These are phyloP conservation scores for Amniataba percoides DNA, from an alignment of 2,797 vertebrate species.

Conservation along the genomic window DNA sequence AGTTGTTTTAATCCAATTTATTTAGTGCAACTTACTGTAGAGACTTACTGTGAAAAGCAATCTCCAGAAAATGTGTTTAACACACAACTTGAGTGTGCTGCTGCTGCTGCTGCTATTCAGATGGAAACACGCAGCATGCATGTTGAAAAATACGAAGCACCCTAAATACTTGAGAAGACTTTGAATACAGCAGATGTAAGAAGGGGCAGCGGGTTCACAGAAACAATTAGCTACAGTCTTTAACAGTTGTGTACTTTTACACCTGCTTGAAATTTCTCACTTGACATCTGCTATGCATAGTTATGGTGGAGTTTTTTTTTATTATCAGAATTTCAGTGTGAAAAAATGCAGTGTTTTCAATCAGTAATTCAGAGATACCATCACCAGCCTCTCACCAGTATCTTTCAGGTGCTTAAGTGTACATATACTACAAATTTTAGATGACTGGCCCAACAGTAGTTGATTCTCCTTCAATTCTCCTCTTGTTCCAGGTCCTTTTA, in stretches of 20 bases:
- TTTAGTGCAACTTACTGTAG: slow-evolving; percentile 27
- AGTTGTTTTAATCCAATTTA: slow-evolving; percentile 47
- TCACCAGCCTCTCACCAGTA: too few relatives aligned
- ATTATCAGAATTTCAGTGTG: slow-evolving; percentile 1
- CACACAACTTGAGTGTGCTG: slow-evolving; percentile 43
- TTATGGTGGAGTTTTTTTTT: neutral
- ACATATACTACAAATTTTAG: too few relatives aligned
- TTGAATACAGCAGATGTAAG: slow-evolving; percentile 30
- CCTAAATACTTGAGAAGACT: slow-evolving; percentile 28
- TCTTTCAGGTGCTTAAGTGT: too few relatives aligned
- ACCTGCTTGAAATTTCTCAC: slow-evolving; percentile 8
- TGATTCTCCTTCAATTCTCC: too few relatives aligned
- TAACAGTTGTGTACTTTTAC: slow-evolving; percentile 21
- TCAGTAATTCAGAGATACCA: slow-evolving; percentile 1
- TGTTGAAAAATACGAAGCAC: slow-evolving; percentile 21
- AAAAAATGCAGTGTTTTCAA: neutral
- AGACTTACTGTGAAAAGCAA: slow-evolving; percentile 51
- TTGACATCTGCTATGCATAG: slow-evolving; percentile 25
- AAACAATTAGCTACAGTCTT: slow-evolving; percentile 19
- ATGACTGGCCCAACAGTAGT: too few relatives aligned
- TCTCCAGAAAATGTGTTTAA: slow-evolving; percentile 56
- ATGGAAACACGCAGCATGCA: slow-evolving; percentile 31
- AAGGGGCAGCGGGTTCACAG: slow-evolving; percentile 22
- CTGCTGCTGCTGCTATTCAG: slow-evolving; percentile 42
- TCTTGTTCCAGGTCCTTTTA: too few relatives aligned